Conservation (phyloP, 2,888 invertebrate genomes). For the Parnassius glacialis region DNA sequence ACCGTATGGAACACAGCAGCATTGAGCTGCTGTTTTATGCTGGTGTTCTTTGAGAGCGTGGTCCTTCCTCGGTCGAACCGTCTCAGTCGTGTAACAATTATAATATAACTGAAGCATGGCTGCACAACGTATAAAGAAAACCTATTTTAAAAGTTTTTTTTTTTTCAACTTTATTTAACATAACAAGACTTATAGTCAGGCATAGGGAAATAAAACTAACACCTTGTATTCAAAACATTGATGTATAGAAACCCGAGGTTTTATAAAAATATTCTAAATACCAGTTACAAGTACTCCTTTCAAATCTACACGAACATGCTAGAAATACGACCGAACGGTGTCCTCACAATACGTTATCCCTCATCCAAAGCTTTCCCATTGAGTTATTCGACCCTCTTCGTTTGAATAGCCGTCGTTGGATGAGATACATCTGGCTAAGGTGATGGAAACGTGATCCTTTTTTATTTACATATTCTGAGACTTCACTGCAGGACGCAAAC, state of each 20-base stretch:
- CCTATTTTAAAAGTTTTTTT: too few relatives aligned
- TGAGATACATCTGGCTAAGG: slow-evolving; percentile 24
- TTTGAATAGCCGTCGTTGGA: slow-evolving; percentile 5
- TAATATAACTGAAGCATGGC: too few relatives aligned
- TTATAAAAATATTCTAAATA: background rate
- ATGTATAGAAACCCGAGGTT: background rate
- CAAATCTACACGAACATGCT: background rate
- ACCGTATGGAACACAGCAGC: too few relatives aligned
- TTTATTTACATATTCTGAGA: slow-evolving; percentile 49
- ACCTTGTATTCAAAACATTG: too few relatives aligned
- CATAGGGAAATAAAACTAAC: too few relatives aligned
- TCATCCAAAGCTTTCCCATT: background rate
- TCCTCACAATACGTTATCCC: background rate
- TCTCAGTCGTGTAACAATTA: too few relatives aligned
- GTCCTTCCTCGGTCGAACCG: too few relatives aligned
- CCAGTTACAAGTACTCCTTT: slow-evolving; percentile 1
- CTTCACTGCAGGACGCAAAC: slow-evolving; percentile 61
- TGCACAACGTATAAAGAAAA: too few relatives aligned
- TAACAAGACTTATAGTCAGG: too few relatives aligned
- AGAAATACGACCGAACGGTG: slow-evolving; percentile 13
- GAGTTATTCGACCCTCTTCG: background rate
- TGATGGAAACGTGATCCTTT: slow-evolving; percentile 34
- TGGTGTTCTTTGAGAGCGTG: too few relatives aligned
- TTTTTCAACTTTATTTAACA: too few relatives aligned
- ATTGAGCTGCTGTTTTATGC: too few relatives aligned